Evolutionary conservation across 92 coral and sea anemone species (phyloP).

Genomic region (Siderastrea siderea): DNA sequence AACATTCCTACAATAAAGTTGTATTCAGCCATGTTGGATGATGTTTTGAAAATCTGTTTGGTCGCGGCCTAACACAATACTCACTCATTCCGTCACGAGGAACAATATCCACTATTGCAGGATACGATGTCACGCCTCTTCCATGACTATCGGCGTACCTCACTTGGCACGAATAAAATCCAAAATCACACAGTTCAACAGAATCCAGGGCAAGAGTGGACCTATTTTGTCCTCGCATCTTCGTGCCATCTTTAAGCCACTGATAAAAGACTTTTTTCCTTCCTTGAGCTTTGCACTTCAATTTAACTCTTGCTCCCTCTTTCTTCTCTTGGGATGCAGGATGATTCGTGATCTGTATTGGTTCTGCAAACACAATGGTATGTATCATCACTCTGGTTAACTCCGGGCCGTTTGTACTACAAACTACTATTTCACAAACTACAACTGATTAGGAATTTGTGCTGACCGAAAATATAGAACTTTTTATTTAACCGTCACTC

Average conservation of each 20-base stretch:
- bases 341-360: too few species aligned
- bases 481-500: too few species aligned
- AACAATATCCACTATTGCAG: slow-evolving; percentile 10
- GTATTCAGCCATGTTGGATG: background rate
- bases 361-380: background rate
- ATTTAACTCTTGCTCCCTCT: too few species aligned
- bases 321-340: too few species aligned
- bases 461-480: too few species aligned
- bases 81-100: slow-evolving; percentile 43
- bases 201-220: slow-evolving; percentile 1
- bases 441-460: too few species aligned
- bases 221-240: background rate
- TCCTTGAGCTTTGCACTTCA: too few species aligned
- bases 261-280: too few species aligned
- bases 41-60: background rate
- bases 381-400: too few species aligned
- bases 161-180: slow-evolving; percentile 11
- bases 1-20: background rate
- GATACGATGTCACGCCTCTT: background rate
- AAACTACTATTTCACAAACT: too few species aligned
- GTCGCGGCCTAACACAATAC: background rate
- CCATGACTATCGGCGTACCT: background rate
- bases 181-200: slow-evolving; percentile 29
- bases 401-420: too few species aligned
- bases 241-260: too few species aligned